Evolutionary conservation across 2,113 vertebrate species (phyloP).

Genomic region (Tragelaphus scriptus): DNA sequence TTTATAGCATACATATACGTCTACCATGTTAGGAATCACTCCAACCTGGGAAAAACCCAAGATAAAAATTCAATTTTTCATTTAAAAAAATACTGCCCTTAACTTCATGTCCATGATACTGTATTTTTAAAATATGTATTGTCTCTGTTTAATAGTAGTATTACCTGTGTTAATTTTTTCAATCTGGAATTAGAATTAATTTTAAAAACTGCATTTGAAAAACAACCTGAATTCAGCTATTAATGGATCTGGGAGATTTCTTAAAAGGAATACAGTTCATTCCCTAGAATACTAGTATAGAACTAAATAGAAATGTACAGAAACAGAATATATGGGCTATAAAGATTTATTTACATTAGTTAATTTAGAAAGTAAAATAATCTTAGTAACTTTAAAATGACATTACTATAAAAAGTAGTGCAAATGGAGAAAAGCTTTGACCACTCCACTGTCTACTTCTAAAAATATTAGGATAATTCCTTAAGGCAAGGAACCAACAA

Average conservation of each 20-base stretch:
- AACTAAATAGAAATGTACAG: neutral
- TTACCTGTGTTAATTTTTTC: neutral
- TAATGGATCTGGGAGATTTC: neutral
- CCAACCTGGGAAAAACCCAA: neutral
- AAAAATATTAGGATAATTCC: neutral
- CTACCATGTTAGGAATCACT: neutral
- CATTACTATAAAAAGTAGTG: neutral
- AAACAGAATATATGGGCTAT: neutral
- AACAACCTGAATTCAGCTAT: neutral
- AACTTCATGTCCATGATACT: neutral
- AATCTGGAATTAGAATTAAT: neutral
- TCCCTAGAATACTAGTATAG: neutral
- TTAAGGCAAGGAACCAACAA: neutral
- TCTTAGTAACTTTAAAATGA: neutral
- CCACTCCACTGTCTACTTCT: neutral
- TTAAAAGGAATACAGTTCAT: neutral
- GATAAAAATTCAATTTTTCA: neutral
- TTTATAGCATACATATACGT: neutral
- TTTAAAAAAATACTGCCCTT: neutral
- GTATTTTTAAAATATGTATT: neutral
- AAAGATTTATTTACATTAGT: neutral
- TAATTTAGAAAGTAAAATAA: constrained; percentile 2
- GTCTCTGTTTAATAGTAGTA: neutral
- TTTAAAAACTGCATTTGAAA: neutral
- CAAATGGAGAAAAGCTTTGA: neutral